phyloP scores from a whole-genome alignment of 2,888 invertebrate genomes.

The Creontiades dilutus region DNA sequence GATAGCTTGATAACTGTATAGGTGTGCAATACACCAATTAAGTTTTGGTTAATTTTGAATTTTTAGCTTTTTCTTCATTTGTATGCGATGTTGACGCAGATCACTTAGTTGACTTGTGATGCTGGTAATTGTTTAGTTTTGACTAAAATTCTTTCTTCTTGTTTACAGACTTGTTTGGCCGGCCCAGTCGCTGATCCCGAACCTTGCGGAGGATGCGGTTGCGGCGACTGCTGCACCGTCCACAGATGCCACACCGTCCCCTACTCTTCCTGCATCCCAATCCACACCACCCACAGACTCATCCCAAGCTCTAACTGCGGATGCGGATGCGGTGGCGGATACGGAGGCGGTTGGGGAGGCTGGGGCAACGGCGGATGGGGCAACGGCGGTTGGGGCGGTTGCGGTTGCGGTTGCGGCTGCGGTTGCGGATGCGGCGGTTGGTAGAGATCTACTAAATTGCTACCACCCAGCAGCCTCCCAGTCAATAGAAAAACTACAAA shows the following conservation, averaged over 20 bases:
- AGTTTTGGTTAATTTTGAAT: no score
- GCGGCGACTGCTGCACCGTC: slow-evolving; percentile 29
- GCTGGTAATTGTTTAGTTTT: no score
- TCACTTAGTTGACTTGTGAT: no score
- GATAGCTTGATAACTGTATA: no score
- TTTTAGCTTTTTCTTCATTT: no score
- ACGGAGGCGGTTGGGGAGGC: background rate
- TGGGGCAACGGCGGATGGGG: slow-evolving; percentile 2
- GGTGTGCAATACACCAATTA: no score
- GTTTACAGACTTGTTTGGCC: background rate
- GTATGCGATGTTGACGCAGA: no score
- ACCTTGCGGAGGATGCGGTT: slow-evolving; percentile 24
- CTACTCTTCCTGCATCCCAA: slow-evolving; percentile 34
- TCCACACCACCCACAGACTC: slow-evolving; percentile 43
- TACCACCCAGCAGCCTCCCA: background rate
- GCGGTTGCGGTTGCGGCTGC: background rate
- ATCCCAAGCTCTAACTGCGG: background rate
- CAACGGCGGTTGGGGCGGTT: background rate
- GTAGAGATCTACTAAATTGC: background rate
- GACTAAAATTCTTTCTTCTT: background rate
- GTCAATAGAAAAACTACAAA: background rate
- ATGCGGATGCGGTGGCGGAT: slow-evolving; percentile 20
- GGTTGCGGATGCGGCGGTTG: background rate
- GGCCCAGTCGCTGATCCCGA: background rate
- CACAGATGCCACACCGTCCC: slow-evolving; percentile 45